Evolutionary conservation across 2,888 invertebrate species (phyloP).

Genomic region (Erynnis tages): DNA sequence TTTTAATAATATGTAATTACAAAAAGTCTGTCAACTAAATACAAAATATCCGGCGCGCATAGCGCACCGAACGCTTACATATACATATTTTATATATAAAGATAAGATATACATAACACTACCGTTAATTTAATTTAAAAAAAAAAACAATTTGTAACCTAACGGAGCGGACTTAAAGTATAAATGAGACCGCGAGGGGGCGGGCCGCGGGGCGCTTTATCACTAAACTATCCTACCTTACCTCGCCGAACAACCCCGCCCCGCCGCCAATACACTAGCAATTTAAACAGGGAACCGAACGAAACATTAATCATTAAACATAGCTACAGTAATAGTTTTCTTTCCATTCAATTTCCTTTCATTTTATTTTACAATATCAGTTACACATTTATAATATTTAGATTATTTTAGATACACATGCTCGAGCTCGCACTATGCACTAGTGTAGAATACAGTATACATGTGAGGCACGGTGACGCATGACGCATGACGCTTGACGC

Average conservation of each 20-base stretch:
- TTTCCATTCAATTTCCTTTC: constrained; percentile 43
- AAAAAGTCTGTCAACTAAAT: constrained; percentile 78
- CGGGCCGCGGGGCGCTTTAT: constrained; percentile 29
- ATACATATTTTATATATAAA: constrained; percentile 63
- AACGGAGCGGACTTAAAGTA: constrained; percentile 49
- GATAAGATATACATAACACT: constrained; percentile 69
- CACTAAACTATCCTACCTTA: constrained; percentile 38
- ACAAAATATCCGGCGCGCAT: constrained; percentile 69
- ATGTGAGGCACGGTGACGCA: constrained; percentile 12
- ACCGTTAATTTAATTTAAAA: constrained; percentile 64
- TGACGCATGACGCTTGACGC: no score
- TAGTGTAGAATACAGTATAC: constrained; percentile 11
- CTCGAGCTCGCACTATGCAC: constrained; percentile 28
- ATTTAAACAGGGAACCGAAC: constrained; percentile 40
- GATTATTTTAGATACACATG: constrained; percentile 37
- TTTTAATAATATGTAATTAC: constrained; percentile 74
- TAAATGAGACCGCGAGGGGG: constrained; percentile 43
- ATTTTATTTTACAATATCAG: constrained; percentile 52
- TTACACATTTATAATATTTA: constrained; percentile 32
- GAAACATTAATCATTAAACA: constrained; percentile 46
- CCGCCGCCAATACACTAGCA: constrained; percentile 45
- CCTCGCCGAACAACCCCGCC: constrained; percentile 22
- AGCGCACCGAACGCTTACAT: constrained; percentile 72
- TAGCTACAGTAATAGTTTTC: constrained; percentile 35
- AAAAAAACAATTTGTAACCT: constrained; percentile 54